Percentiles rank a stretch among this genome's conserved stretches.
These are phyloP conservation scores for Drosophila limbata DNA, from an alignment of 2,888 invertebrate species.

Conservation along the genomic window DNA sequence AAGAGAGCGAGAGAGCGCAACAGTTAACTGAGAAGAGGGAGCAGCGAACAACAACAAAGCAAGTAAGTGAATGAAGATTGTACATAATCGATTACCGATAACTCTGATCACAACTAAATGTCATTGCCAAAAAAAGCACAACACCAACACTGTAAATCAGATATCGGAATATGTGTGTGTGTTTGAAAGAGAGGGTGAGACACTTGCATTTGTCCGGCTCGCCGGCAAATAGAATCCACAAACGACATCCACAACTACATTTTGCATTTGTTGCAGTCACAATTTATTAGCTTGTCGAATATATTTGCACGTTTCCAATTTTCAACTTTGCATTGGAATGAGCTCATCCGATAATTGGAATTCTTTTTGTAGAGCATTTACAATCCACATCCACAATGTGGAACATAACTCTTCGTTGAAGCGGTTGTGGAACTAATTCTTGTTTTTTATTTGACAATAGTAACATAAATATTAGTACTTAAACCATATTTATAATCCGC, in stretches of 20 bases:
- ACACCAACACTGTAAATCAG: constrained; percentile 19
- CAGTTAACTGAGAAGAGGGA: constrained; percentile 64
- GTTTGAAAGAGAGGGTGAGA: neutral
- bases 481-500: neutral
- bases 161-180: neutral
- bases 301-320: constrained; percentile 8
- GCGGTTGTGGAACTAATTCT: neutral
- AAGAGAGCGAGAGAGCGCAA: constrained; percentile 20
- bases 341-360: constrained; percentile 10
- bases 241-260: neutral
- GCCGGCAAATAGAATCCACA: constrained; percentile 36
- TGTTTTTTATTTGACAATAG: neutral
- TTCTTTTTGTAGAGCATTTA: neutral
- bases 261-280: constrained; percentile 20
- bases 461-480: no score
- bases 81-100: constrained; percentile 34
- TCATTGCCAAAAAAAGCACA: constrained; percentile 40
- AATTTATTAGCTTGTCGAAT: constrained; percentile 1
- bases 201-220: constrained; percentile 28
- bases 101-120: constrained; percentile 32
- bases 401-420: no score
- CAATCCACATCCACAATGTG: neutral
- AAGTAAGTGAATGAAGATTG: constrained; percentile 36
- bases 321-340: constrained; percentile 23
- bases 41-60: constrained; percentile 45